A percentile compares a stretch with the other conserved stretches of the same genome.
These are phyloP conservation scores for Ceratina calcarata DNA, from an alignment of 1,140 invertebrate species.

Conservation along the genomic window DNA sequence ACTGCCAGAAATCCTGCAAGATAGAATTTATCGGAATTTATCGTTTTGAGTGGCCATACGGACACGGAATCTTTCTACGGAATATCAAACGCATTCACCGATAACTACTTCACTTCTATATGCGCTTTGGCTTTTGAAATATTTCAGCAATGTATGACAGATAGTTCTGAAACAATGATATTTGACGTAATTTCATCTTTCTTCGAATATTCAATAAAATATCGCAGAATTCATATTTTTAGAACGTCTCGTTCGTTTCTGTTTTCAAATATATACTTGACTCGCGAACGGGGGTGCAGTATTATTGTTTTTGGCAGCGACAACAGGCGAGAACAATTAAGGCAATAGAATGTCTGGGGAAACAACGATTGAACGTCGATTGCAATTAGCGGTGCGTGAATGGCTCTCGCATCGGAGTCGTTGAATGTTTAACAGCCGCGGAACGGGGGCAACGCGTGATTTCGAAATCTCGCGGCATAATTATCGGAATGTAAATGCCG, in stretches of 20 bases:
- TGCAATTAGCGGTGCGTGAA: slow-evolving; percentile 16
- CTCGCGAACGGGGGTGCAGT: no score
- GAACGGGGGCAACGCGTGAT: not conserved
- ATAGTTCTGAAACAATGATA: no score
- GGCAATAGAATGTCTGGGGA: no score
- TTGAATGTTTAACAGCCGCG: slow-evolving; percentile 9
- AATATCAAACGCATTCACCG: slow-evolving; percentile 7
- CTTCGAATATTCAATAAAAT: no score
- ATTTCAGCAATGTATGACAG: no score
- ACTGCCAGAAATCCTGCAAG: not conserved
- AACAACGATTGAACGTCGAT: not conserved
- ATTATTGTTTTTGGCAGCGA: no score
- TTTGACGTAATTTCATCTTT: no score
- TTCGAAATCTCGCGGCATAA: slow-evolving; percentile 26
- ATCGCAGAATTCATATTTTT: no score
- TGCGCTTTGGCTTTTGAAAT: not conserved
- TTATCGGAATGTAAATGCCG: slow-evolving; percentile 29
- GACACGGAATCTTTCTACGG: slow-evolving; percentile 24
- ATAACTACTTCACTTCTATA: not conserved
- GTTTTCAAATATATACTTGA: no score
- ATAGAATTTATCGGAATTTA: slow-evolving; percentile 29
- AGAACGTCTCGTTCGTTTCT: no score
- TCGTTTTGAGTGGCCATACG: not conserved
- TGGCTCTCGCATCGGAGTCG: not conserved
- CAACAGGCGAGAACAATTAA: no score